Evolutionary conservation across 2,888 invertebrate species (phyloP), one percentile per base, ranked within the genome.

Genomic region (Yponomeuta cagnagella): DNA sequence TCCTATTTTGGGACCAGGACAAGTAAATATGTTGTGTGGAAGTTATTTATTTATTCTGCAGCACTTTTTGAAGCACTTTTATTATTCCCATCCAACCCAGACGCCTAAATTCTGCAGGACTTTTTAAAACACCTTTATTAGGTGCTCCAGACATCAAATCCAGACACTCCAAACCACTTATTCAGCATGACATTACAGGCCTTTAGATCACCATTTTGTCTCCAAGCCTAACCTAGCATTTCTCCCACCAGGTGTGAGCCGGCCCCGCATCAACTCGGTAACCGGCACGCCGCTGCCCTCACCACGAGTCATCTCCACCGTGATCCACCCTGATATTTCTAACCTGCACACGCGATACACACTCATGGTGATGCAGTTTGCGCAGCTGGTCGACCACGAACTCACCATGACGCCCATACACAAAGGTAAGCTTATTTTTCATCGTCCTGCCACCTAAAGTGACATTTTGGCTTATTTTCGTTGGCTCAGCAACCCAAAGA

Each of bases 361-460:
- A 0, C 90, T 98, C 30, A 97, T 98, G 96, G 94, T 96, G 64
- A 98, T 98, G 98, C 98, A 98, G 90, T 98, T 95, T 79, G 98
- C 98, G 0, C 98, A 98, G 85, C 96, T 99, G 79, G 85, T 98
- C 31, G 98, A 98, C 85, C 98, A 98, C 88, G 98, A 98, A 84
- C 93, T 99, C 70, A 98, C 98, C 0, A 95, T 98, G 94, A 98
- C 98, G 0, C 98, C 98, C 1, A 97, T 97, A 71, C 97, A 96
- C 79, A 97, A 97, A 93, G 97, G 95, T 94, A 76, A 74, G 69
- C 15, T 58, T 43, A 43, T 43, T 8, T 43, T 5, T 8, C 37
- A 37, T 37, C 37, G 2, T 37, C 23, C 23, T 2, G 33, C 2
- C 33, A 33, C 5, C 33, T 33, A 33, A 33, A 33, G 33, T 33